phyloP scores from a whole-genome alignment of 2,888 invertebrate genomes.

The Tuta absoluta region DNA sequence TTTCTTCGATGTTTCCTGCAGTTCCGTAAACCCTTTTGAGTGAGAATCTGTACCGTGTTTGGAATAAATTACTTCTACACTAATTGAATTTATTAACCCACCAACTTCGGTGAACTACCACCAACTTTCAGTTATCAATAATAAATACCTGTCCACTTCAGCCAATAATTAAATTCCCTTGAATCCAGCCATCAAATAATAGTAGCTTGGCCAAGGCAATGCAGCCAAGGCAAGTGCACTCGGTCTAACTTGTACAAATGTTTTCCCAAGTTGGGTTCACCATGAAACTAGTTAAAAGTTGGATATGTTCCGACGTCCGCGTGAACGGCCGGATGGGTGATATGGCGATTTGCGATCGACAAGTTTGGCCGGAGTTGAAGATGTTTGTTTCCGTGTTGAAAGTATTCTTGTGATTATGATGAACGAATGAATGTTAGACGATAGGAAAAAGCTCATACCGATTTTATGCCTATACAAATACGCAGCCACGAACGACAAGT shows the following conservation, averaged over 20 bases:
- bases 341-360: conserved; percentile 23
- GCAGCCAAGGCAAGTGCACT: conserved; percentile 48
- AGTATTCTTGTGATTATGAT: background rate
- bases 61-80: background rate
- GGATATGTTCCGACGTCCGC: conserved; percentile 26
- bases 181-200: conserved; percentile 56
- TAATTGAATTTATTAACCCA: background rate
- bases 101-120: conserved; percentile 15
- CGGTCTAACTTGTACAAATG: conserved; percentile 69
- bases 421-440: no score
- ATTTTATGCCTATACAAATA: no score
- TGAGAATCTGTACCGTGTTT: background rate
- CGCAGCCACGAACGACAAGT: no score
- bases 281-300: conserved; percentile 29
- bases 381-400: background rate
- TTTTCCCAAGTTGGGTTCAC: conserved; percentile 52
- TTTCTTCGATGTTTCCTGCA: no score
- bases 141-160: conserved; percentile 39
- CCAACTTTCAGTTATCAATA: conserved; percentile 31
- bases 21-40: background rate
- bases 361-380: background rate
- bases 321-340: conserved; percentile 6
- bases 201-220: conserved; percentile 33
- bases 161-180: conserved; percentile 58
- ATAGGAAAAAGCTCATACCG: no score